Conservation (phyloP, 2,888 invertebrate species). For the Eupithecia abbreviata region DNA sequence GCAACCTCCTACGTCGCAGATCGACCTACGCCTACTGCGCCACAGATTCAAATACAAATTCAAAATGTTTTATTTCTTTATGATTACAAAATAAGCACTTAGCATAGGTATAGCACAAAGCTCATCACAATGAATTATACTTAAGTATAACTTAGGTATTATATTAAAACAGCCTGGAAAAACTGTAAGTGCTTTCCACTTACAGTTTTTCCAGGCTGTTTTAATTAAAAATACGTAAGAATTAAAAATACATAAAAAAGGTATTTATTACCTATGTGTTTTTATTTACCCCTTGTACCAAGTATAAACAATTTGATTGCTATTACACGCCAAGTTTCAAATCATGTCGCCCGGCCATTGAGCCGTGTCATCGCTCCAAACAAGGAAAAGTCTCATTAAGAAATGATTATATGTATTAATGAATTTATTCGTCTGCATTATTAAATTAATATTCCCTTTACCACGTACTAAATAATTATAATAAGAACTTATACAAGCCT, state of each 20-base stretch:
- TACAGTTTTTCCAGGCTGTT: no score
- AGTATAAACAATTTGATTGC: not conserved
- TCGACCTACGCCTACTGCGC: no score
- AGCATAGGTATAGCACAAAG: no score
- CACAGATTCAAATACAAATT: no score
- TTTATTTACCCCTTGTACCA: not conserved
- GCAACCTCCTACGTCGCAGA: no score
- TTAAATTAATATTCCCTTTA: conserved; percentile 32
- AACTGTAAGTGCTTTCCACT: no score
- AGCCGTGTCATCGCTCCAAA: not conserved
- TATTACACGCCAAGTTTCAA: not conserved
- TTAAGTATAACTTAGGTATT: not conserved
- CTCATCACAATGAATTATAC: not conserved
- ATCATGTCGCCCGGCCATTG: not conserved
- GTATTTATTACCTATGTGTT: not conserved
- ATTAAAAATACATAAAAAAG: no score
- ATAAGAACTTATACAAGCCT: not conserved
- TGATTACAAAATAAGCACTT: no score
- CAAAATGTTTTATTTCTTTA: no score
- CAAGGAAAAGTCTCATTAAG: conserved; percentile 15
- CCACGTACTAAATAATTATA: conserved; percentile 1
- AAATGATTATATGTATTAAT: conserved; percentile 24
- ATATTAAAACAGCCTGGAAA: not conserved
- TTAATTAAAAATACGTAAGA: no score
- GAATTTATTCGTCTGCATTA: conserved; percentile 29